phyloP scores from a whole-genome alignment of 2,888 invertebrate genomes.

The Nymphalis c-album region DNA sequence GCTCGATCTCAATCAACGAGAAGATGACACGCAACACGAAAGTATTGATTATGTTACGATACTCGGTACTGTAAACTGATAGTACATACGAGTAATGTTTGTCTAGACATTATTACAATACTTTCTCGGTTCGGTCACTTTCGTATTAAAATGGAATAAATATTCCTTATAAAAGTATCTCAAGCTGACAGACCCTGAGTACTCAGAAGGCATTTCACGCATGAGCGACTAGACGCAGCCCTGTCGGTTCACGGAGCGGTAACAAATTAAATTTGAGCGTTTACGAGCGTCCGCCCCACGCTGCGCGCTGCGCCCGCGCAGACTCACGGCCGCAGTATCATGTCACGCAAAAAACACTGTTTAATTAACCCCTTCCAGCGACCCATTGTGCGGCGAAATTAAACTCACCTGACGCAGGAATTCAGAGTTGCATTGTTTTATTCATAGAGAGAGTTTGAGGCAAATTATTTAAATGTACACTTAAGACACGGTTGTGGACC shows the following conservation, averaged over 20 bases:
- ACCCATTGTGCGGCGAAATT: constrained; percentile 28
- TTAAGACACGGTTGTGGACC: too few relatives aligned
- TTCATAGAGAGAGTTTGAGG: neutral
- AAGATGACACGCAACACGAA: too few relatives aligned
- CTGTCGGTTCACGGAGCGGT: constrained; percentile 24
- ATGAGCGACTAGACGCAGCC: constrained; percentile 18
- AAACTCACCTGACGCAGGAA: constrained; percentile 14
- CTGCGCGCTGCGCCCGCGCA: constrained; percentile 8
- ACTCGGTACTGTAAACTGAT: too few relatives aligned
- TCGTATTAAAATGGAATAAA: neutral
- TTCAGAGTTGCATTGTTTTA: constrained; percentile 10
- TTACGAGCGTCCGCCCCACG: constrained; percentile 25
- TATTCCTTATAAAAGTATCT: neutral
- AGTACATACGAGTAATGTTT: neutral
- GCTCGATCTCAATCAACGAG: constrained; percentile 3
- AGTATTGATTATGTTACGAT: too few relatives aligned
- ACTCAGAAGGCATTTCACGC: constrained; percentile 25
- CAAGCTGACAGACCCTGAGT: constrained; percentile 3
- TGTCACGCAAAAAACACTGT: constrained; percentile 28
- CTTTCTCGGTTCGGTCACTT: neutral
- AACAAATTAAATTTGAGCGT: constrained; percentile 34
- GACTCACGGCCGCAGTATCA: constrained; percentile 18
- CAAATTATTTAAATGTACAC: too few relatives aligned
- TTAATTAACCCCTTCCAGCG: constrained; percentile 34
- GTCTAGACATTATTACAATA: neutral